These are phyloP conservation scores for Rhipidura dahli DNA, from an alignment of 2,113 vertebrate genomes.

Conservation along the genomic window DNA sequence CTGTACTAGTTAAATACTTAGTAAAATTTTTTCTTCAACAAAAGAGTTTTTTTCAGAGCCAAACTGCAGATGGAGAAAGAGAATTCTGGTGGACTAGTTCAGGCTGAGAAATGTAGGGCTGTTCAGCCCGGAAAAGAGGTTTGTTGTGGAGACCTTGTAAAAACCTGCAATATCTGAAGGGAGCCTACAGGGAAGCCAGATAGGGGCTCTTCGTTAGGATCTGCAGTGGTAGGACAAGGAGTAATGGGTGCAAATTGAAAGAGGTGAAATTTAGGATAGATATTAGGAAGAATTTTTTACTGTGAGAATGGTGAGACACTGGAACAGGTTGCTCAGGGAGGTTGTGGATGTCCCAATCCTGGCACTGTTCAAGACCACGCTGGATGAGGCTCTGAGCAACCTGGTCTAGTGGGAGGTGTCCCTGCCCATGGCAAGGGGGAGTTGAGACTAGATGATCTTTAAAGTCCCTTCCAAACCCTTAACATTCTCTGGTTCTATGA, in stretches of 20 bases:
- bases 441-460: neutral
- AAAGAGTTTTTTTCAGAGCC: neutral
- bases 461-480: neutral
- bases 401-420: neutral
- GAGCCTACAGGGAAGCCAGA: neutral
- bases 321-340: neutral
- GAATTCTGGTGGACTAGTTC: neutral
- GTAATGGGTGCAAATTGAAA: neutral
- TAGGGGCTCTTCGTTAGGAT: neutral
- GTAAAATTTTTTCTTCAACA: fast-evolving
- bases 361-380: neutral
- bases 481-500: neutral
- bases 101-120: neutral
- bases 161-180: neutral
- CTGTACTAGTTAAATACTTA: neutral
- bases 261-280: neutral
- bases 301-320: neutral
- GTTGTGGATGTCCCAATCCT: neutral
- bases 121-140: neutral
- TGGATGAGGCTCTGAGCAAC: neutral
- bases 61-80: neutral
- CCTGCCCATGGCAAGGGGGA: fast-evolving
- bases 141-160: neutral
- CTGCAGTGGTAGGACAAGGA: neutral
- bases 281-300: neutral